These are phyloP conservation scores for Pantherophis vulpinus DNA, from an alignment of 2,797 vertebrate genomes.

Conservation along the genomic window DNA sequence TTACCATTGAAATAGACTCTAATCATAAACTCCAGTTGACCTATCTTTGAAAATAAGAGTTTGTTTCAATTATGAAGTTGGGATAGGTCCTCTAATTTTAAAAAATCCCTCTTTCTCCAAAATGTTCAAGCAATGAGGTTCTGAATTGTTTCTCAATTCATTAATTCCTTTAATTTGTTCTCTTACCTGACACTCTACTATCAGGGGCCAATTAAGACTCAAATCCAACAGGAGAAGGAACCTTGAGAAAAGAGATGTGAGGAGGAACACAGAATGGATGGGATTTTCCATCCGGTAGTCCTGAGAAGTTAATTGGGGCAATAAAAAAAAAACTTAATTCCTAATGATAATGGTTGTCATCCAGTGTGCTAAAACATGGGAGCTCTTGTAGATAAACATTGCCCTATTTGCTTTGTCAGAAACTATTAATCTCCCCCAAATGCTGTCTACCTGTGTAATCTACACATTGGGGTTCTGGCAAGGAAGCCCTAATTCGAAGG, in stretches of 20 bases:
- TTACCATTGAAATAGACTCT: not conserved
- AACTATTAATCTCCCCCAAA: not conserved
- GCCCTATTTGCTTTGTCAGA: not conserved
- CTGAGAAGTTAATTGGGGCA: not conserved
- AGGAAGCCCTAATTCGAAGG: not conserved
- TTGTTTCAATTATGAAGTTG: not conserved
- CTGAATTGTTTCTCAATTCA: not conserved
- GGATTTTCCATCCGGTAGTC: not conserved
- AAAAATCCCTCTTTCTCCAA: not conserved
- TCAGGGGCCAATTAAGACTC: not conserved
- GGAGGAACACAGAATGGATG: not conserved
- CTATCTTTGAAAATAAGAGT: not conserved
- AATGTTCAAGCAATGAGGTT: not conserved
- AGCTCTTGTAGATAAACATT: not conserved
- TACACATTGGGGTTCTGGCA: not conserved
- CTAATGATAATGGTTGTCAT: not conserved
- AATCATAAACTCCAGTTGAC: not conserved
- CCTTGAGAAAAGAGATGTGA: not conserved
- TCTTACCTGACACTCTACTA: not conserved
- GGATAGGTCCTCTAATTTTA: not conserved
- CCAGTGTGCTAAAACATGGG: not conserved
- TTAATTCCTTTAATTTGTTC: not conserved
- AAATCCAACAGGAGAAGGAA: not conserved
- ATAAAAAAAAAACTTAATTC: slow-evolving; percentile 3
- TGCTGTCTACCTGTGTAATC: not conserved